phyloP scores from a whole-genome alignment of 2,888 invertebrate species.

The Formica aserva region DNA sequence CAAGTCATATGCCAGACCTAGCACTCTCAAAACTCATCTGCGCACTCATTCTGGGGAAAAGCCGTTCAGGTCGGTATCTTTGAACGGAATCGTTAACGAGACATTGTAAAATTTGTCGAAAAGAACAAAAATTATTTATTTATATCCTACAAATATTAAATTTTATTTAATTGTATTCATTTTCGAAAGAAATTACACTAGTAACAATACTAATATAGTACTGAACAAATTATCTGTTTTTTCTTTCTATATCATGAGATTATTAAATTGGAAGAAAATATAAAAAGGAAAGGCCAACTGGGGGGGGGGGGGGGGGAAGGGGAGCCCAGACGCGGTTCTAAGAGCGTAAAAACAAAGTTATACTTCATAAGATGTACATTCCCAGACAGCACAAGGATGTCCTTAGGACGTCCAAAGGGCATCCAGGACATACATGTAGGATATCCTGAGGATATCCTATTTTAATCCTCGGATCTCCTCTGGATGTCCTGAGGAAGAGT shows the following conservation, averaged over 20 bases:
- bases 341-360: no score
- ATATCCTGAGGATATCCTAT: no score
- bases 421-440: no score
- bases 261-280: background rate
- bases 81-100: background rate
- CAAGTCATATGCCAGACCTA: slow-evolving; percentile 98
- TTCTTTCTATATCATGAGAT: background rate
- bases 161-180: background rate
- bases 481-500: no score
- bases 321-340: no score
- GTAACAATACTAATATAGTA: background rate
- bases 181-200: background rate
- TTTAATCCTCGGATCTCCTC: no score
- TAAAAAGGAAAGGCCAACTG: no score
- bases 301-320: no score
- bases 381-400: no score
- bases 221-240: background rate
- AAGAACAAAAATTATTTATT: background rate
- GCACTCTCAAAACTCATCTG: slow-evolving; percentile 98
- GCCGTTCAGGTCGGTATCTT: slow-evolving; percentile 89
- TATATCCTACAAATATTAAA: background rate
- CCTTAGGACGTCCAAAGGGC: no score
- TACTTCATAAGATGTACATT: no score
- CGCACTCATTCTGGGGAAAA: slow-evolving; percentile 98
- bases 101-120: background rate